Evolutionary conservation across 2,113 vertebrate species (phyloP), one percentile per base, ranked within the genome.

Genomic region (Urocitellus parryii): DNA sequence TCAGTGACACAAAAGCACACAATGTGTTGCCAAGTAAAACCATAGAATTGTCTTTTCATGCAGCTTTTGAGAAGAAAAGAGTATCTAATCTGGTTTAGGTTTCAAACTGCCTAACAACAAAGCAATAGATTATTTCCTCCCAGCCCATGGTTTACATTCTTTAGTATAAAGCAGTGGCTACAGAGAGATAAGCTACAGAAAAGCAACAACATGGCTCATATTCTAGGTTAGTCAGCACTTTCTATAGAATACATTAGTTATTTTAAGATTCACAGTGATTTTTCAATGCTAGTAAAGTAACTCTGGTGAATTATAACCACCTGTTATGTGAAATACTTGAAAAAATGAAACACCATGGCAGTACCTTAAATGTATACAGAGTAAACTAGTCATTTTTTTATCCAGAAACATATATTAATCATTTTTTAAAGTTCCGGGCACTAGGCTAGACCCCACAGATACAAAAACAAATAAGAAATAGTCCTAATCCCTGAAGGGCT

Each of bases 211-310:
- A 73, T 67, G 34, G 65, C 76, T 96, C 72, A 95, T 61, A 79
- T 89, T 89, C 86, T 67, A 83, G 83, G 27, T 78, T 95, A 90
- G 34, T 93, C 96, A 96, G 87, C 70, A 89, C 73, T 90, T 95
- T 93, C 90, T 84, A 86, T 8, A 93, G 20, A 83, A 78, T 42
- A 56, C 58, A 16, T 61, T 82, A 48, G 16, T 67, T 86, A 91
- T 82, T 94, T 87, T 83, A 95, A 88, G 63, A 89, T 82, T 96
- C 58, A 74, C 34, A 65, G 45, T 76, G 51, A 95, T 11, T 91
- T 68, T 88, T 73, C 20, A 91, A 65, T 80, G 63, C 13, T 91
- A 61, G 73, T 92, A 79, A 95, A 89, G 32, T 70, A 92, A 88
- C 27, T 78, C 17, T 87, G 18, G 34, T 95, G 27, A 91, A 91